Conservation (phyloP, 2,888 invertebrate species). For the Ptycholaimellus sp. region DNA sequence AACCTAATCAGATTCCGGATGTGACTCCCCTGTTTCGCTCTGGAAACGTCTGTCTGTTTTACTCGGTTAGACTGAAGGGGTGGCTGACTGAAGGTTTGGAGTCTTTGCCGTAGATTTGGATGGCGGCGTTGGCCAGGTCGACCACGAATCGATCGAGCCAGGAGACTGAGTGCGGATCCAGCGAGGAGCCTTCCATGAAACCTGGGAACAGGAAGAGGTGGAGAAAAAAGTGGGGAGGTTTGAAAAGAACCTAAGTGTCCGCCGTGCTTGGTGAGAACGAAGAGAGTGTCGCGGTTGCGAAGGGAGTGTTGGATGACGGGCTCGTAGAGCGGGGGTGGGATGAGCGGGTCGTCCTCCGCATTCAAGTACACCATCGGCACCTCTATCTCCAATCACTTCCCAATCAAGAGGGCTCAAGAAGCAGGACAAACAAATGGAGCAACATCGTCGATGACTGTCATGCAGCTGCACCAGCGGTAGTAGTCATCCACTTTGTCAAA, state of each 20-base stretch:
- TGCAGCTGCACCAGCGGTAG: constrained; percentile 37
- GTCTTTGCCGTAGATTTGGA: constrained; percentile 1
- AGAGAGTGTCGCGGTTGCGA: constrained; percentile 33
- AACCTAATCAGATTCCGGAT: too few species aligned
- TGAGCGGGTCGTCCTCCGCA: constrained; percentile 66
- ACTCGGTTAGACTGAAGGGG: too few species aligned
- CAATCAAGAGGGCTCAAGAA: too few species aligned
- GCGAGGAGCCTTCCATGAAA: constrained; percentile 64
- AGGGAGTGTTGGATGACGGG: constrained; percentile 30
- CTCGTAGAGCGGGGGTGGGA: constrained; percentile 50
- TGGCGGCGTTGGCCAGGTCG: constrained; percentile 39
- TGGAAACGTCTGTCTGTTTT: too few species aligned
- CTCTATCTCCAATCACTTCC: constrained; percentile 34
- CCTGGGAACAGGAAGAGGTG: too few species aligned
- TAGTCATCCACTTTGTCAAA: constrained; percentile 52
- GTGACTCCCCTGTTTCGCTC: too few species aligned
- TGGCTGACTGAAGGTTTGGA: too few species aligned
- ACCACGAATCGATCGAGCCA: constrained; percentile 76
- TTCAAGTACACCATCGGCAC: constrained; percentile 74
- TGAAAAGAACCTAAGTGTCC: constrained; percentile 83
- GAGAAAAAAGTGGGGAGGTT: too few species aligned
- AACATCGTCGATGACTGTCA: constrained; percentile 5
- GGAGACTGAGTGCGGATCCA: constrained; percentile 58
- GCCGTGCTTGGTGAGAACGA: constrained; percentile 60
- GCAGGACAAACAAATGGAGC: neutral